A percentile compares a stretch with the other conserved stretches of the same genome.
Evolutionary conservation across 1,140 invertebrate genomes (phyloP).

Genomic region (Reticulitermes speratus): DNA sequence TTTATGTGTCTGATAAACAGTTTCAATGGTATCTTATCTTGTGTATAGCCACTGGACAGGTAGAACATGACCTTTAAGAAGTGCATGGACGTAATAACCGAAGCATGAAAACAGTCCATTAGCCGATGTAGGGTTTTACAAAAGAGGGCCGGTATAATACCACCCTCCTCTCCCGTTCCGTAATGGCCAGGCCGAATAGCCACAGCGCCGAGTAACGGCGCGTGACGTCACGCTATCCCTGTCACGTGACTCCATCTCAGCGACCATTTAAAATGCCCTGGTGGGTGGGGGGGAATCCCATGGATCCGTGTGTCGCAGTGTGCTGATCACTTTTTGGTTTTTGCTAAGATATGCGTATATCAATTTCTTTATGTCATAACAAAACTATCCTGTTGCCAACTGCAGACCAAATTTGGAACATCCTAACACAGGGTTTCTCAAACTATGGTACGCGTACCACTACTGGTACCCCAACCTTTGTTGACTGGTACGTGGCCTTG

Average conservation of each 20-base stretch:
- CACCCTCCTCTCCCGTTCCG: neutral
- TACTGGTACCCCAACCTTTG: no score
- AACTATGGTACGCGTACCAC: no score
- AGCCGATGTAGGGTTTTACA: slow-evolving; percentile 9
- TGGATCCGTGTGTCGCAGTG: neutral
- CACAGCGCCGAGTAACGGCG: slow-evolving; percentile 21
- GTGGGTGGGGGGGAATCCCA: neutral
- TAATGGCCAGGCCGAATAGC: slow-evolving; percentile 23
- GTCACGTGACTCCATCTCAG: slow-evolving; percentile 30
- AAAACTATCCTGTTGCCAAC: no score
- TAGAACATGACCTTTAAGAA: slow-evolving; percentile 1
- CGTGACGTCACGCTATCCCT: slow-evolving; percentile 28
- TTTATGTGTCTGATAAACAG: neutral
- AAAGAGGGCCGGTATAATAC: neutral
- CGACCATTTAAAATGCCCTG: neutral
- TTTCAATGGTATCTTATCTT: neutral
- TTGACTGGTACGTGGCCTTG: no score
- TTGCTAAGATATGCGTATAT: neutral
- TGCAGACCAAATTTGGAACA: no score
- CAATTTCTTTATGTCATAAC: neutral
- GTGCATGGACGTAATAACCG: neutral
- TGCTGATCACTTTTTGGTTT: neutral
- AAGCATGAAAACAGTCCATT: slow-evolving; percentile 29
- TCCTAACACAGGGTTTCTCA: no score
- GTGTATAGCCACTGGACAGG: neutral